Conservation (phyloP, 2,888 invertebrate species). For the Eulithis prunata region DNA sequence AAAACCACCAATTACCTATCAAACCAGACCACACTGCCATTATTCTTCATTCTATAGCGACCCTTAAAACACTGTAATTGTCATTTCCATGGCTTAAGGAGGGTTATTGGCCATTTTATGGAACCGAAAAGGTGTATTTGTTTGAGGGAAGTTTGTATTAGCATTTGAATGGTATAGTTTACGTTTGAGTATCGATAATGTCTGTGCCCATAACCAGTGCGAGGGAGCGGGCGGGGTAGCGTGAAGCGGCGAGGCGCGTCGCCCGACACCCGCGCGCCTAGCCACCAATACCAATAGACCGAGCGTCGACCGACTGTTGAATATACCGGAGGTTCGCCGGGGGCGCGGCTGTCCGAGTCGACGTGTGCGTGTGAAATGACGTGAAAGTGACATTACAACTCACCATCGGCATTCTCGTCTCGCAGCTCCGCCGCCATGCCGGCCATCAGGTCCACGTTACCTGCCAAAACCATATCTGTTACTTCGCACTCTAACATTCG, state of each 20-base stretch:
- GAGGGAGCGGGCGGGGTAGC: conserved; percentile 45
- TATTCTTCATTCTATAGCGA: too few relatives aligned
- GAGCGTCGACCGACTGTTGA: conserved; percentile 55
- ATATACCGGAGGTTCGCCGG: conserved; percentile 73
- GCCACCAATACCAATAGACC: conserved; percentile 63
- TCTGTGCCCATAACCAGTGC: conserved; percentile 40
- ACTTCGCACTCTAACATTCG: background rate
- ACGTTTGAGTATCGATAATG: conserved; percentile 17
- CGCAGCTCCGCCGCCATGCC: conserved; percentile 75
- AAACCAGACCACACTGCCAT: too few relatives aligned
- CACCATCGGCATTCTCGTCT: conserved; percentile 79
- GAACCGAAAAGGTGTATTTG: too few relatives aligned
- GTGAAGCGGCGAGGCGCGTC: conserved; percentile 57
- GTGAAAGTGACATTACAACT: conserved; percentile 67
- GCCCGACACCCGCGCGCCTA: conserved; percentile 81
- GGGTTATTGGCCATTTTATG: too few relatives aligned
- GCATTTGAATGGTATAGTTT: conserved; percentile 21
- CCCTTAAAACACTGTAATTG: too few relatives aligned
- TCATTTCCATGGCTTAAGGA: too few relatives aligned
- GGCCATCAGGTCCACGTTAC: conserved; percentile 79
- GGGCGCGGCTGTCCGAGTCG: conserved; percentile 84
- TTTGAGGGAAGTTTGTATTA: conserved; percentile 7
- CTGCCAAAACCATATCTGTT: conserved; percentile 48
- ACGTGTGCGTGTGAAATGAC: conserved; percentile 80
- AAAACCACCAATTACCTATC: too few relatives aligned